Conservation (phyloP, 1,140 invertebrate genomes). For the Galendromus occidentalis region DNA sequence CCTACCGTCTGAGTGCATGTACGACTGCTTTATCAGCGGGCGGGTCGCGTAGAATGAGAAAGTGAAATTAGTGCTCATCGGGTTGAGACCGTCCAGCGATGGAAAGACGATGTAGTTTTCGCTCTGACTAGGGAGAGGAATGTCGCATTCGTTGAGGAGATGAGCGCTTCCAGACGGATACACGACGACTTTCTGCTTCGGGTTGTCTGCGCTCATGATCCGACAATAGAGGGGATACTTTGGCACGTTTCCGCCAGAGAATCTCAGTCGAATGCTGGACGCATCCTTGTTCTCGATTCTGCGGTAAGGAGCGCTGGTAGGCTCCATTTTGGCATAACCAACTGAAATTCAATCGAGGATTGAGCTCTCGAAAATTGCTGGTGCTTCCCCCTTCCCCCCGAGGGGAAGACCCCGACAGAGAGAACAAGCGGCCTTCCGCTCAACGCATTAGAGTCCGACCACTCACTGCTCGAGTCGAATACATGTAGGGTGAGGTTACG, state of each 20-base stretch:
- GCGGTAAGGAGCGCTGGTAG: neutral
- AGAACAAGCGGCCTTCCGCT: too few species aligned
- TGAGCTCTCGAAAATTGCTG: too few species aligned
- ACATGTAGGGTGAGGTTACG: neutral
- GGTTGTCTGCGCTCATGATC: neutral
- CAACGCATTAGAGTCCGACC: too few species aligned
- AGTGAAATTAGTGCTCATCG: neutral
- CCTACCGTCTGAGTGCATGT: constrained; percentile 5
- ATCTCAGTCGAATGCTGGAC: neutral
- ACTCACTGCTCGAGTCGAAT: constrained; percentile 8
- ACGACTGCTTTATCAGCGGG: neutral
- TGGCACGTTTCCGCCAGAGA: neutral
- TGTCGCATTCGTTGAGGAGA: constrained; percentile 7
- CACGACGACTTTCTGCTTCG: neutral
- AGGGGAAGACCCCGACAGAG: too few species aligned
- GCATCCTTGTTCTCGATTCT: neutral
- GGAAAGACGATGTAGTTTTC: neutral
- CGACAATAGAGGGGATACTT: constrained; percentile 4
- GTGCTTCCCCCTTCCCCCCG: too few species aligned
- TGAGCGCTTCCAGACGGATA: neutral
- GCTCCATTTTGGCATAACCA: constrained; percentile 2
- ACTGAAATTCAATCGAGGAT: neutral
- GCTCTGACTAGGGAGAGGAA: neutral
- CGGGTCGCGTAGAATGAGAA: neutral
- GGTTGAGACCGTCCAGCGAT: neutral